Base-by-base conservation (phyloP, 2,888 invertebrate species). In the Morpho achilles region DNA sequence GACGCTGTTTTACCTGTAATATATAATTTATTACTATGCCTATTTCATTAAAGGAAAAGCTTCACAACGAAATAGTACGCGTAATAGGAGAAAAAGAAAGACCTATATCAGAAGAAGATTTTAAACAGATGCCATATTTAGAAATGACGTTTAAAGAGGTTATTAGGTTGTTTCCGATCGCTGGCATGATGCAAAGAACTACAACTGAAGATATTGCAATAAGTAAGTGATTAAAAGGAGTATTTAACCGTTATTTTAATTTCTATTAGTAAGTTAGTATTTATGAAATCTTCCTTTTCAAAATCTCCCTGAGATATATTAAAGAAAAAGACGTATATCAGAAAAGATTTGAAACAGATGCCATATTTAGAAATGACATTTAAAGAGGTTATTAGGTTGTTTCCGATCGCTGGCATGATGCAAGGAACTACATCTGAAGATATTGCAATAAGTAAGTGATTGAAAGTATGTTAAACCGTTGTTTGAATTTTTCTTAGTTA, bases 71-170 rank as follows among this genome's bases (percentile, higher is more conserved):
- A 73, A 83, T 88, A 48, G 69, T 56, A 22, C 64, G 62, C 0
- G 76, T 85, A 0, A 66, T 84, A 2, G 83, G 82, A 0, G 72
- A 77, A 4, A 61, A 73, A 2, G 77, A 81, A 41, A 68, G 75
- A 49, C 62, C 71, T 8, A 69, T 87, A 3, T 76, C 79, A 1
- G 77, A 80, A 8, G 75, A 80, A 1, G 82, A 87, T 56, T 59
- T 88, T 0, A 86, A 77, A 51, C 68, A 61, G 23, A 87, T 88
- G 88, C 76, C 80, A 0, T 88, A 88, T 57, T 60, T 88, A 7
- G 88, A 88, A 3, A 84, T 84, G 84, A 80, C 75, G 6, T 85
- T 85, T 61, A 85, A 82, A 62, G 88, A 88, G 63, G 75, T 82
- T 0, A 32, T 88, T 3, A 68, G 88, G 1, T 67, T 88, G 44